Conservation (phyloP, 2,888 invertebrate species). For the Dione juno region DNA sequence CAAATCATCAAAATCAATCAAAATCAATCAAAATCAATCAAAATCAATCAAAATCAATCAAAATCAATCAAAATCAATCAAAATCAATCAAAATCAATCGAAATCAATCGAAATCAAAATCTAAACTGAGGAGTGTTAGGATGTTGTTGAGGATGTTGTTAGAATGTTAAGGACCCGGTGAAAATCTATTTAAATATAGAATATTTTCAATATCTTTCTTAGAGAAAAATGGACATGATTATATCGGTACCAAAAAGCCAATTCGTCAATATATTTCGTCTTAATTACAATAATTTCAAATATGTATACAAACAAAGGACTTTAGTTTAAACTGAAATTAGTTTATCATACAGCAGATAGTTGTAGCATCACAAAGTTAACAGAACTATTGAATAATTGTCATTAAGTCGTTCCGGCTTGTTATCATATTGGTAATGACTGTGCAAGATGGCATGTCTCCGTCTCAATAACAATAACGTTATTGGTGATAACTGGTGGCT, state of each 20-base stretch:
- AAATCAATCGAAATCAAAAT: too few species aligned
- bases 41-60: too few species aligned
- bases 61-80: too few species aligned
- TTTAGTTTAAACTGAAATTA: neutral
- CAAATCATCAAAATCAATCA: too few species aligned
- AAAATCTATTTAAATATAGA: too few species aligned
- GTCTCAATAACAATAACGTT: slow-evolving; percentile 17
- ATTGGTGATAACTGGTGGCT: neutral
- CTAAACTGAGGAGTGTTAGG: too few species aligned
- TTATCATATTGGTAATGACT: slow-evolving; percentile 1
- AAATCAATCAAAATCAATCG: too few species aligned
- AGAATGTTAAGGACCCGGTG: too few species aligned
- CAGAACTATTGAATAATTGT: slow-evolving; percentile 25
- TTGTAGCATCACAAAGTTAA: slow-evolving; percentile 14
- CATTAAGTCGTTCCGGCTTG: slow-evolving; percentile 13
- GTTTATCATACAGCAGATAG: neutral
- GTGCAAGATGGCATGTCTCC: slow-evolving; percentile 14
- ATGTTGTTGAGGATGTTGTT: too few species aligned
- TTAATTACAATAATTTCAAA: neutral
- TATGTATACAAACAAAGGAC: neutral
- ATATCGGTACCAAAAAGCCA: neutral
- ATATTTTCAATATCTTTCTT: too few species aligned
- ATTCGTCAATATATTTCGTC: neutral
- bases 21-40: too few species aligned
- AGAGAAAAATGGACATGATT: too few species aligned